A percentile compares a stretch with the other conserved stretches of the same genome.
Evolutionary conservation across 2,797 vertebrate genomes (phyloP).

Genomic region (Philypnodon macrostomus): DNA sequence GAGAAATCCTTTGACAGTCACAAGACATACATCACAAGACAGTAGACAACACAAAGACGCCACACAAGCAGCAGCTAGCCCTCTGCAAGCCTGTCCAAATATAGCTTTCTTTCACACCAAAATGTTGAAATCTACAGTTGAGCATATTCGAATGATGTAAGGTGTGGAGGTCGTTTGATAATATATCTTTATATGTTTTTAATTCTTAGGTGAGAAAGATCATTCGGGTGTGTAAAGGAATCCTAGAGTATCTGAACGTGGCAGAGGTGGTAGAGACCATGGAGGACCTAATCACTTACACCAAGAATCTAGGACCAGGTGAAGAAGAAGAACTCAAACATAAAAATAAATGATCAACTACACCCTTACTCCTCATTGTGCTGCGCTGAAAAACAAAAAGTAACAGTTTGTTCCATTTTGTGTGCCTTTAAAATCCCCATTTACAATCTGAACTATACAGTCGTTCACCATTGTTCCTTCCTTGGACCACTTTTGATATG

Average conservation of each 20-base stretch:
- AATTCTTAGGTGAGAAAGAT: slow-evolving; percentile 93
- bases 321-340: slow-evolving; percentile 34
- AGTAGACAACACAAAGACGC: slow-evolving; percentile 29
- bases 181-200: slow-evolving; percentile 27
- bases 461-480: too few relatives aligned
- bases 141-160: too few relatives aligned
- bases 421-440: too few relatives aligned
- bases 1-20: slow-evolving; percentile 65
- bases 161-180: not conserved
- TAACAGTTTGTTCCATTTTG: too few relatives aligned
- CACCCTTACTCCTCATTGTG: too few relatives aligned
- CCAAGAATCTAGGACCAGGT: slow-evolving; percentile 98
- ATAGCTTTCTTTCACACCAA: slow-evolving; percentile 11
- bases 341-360: not conserved
- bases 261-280: slow-evolving; percentile 97
- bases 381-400: too few relatives aligned
- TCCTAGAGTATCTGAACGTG: slow-evolving; percentile 95
- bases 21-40: slow-evolving; percentile 74
- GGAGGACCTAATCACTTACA: slow-evolving; percentile 99
- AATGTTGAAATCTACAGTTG: not conserved
- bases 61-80: slow-evolving; percentile 31
- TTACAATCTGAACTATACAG: too few relatives aligned
- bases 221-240: slow-evolving; percentile 97
- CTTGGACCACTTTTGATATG: too few relatives aligned
- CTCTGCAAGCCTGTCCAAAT: slow-evolving; percentile 17